Base-by-base conservation (phyloP, 2,113 vertebrate species). In the Corythornis madagascariensis region DNA sequence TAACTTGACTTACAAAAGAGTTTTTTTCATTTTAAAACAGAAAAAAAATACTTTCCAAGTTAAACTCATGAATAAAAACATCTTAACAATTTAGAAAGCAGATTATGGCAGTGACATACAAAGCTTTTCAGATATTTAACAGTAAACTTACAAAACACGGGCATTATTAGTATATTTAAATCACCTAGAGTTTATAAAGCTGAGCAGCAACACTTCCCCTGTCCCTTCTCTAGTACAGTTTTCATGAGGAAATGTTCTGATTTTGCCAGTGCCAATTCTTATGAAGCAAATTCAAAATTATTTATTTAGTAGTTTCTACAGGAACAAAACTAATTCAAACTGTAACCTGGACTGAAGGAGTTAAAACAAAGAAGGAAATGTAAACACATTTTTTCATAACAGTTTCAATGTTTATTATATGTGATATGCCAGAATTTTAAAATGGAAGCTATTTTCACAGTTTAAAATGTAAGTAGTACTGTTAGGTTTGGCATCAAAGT, bases 401-500 rank as follows among this genome's bases (percentile, higher is more conserved):
- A 29, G 55, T 77, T 80, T 66, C 47, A 66, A 1, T 67, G 80
- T 90, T 95, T 81, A 88, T 88, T 90, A 19, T 29, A 64, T 31
- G 63, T 20, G 43, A 83, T 73, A 91, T 1, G 8, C 47, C 73
- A 31, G 25, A 85, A 76, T 77, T 89, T 90, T 82, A 50, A 90
- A 86, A 82, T 42, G n/a, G n/a, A 94, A 94, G 47, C 33, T 74
- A 53, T 72, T 63, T 69, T 88, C 82, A 91, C 26, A 53, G 77
- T 31, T 8, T 9, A 93, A 91, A 96, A 92, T 28, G 65, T 43
- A 93, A 91, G 81, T 2, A 86, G 67, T 70, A 87, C 72, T 89
- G 75, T 57, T 48, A 88, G 16, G 83, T 90, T 96, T 95, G 89
- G 89, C 96, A 95, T 93, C 90, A 69, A 95, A 92, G 48, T 86